Conservation (phyloP, 2,797 vertebrate genomes). For the Otus scops region DNA sequence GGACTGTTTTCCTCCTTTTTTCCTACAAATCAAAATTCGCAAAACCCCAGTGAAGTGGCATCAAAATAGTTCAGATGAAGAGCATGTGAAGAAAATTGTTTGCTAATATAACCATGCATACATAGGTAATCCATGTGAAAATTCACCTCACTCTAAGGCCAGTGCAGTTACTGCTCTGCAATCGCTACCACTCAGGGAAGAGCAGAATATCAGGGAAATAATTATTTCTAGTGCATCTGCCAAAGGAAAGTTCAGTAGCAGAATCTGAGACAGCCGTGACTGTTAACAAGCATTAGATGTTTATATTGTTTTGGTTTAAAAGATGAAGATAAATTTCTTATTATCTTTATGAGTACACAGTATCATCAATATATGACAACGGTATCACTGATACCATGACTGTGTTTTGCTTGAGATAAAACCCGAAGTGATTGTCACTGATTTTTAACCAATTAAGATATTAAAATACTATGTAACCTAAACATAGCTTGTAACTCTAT, state of each 20-base stretch:
- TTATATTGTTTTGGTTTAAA: not conserved
- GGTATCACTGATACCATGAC: not conserved
- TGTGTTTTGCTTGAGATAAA: not conserved
- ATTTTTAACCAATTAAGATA: not conserved
- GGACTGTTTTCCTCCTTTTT: not conserved
- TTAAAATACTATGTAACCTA: not conserved
- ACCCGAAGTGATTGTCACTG: not conserved
- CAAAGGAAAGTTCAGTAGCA: not conserved
- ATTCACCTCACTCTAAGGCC: not conserved
- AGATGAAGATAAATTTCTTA: not conserved
- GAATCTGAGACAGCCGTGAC: not conserved
- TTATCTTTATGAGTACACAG: not conserved
- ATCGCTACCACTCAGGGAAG: not conserved
- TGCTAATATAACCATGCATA: not conserved
- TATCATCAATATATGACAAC: not conserved
- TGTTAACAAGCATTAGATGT: not conserved
- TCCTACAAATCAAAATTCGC: not conserved
- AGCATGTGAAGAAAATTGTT: not conserved
- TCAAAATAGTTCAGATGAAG: not conserved
- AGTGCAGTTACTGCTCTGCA: not conserved
- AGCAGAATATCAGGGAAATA: not conserved
- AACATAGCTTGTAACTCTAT: not conserved
- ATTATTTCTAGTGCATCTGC: not conserved
- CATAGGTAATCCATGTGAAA: not conserved
- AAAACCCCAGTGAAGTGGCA: not conserved